Percentiles rank a stretch among this genome's conserved stretches.
phyloP scores from a whole-genome alignment of 2,113 vertebrate species.

The Heterotilapia buettikoferi region DNA sequence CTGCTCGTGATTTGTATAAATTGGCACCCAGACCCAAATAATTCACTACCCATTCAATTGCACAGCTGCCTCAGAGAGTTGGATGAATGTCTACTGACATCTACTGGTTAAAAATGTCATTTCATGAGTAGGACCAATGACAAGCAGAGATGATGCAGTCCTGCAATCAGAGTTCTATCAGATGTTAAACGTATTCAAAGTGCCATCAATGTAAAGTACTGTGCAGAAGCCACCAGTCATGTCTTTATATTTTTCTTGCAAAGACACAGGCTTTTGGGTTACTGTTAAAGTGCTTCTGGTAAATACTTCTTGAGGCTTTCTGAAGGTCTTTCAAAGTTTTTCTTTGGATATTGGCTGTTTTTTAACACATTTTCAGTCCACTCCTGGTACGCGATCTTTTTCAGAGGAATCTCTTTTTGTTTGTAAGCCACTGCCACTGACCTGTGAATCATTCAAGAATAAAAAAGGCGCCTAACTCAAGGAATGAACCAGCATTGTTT shows the following conservation, averaged over 20 bases:
- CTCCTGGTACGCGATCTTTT: background rate
- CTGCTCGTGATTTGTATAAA: background rate
- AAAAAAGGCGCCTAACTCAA: background rate
- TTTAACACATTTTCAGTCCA: background rate
- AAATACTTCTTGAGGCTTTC: background rate
- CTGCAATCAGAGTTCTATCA: background rate
- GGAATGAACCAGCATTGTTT: background rate
- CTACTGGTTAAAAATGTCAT: conserved; percentile 4
- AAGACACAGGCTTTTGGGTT: background rate
- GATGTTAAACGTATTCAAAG: background rate
- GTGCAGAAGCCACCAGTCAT: background rate
- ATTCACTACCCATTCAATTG: background rate
- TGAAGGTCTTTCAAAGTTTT: background rate
- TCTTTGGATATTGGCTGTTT: background rate
- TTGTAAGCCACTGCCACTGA: background rate
- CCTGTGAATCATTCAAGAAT: background rate
- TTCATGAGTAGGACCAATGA: background rate
- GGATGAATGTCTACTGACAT: conserved; percentile 37
- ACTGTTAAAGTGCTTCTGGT: background rate
- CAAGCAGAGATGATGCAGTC: background rate
- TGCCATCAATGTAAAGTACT: accelerated
- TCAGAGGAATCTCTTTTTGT: background rate
- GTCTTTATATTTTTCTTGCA: background rate
- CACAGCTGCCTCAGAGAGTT: background rate
- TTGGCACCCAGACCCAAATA: conserved; percentile 19